Base-by-base conservation (phyloP, 92 coral and sea anemone genomes). In the Umimayanthus kanabou region DNA sequence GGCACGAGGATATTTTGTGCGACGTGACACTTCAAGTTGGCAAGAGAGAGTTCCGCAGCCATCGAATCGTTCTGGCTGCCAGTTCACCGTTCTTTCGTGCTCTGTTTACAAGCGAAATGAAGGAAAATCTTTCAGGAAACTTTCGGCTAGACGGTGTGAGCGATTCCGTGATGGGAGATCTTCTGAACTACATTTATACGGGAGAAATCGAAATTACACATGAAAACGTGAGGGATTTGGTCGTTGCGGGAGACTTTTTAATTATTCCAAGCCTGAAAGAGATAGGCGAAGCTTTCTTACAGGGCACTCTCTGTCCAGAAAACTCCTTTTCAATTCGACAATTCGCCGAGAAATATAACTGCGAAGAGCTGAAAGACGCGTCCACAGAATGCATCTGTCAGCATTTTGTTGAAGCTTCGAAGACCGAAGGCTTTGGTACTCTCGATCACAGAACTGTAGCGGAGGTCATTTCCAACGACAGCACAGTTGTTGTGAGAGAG, bases 1-100 rank as follows among this genome's bases (percentile, higher is more conserved):
- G 87, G 29, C 77, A 28, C 5, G 87, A 83, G 47, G 66, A 74
- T 26, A 79, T 74, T 29, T 85, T 95, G 58, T 95, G 98, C 78
- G 96, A 95, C 65, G 96, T 93, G 22, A 79, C 90, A 22, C 79
- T 95, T 65, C 79, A 92, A 88, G 93, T 88, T 33, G 86, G 88
- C 45, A 93, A 88, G 15, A 84, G 85, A 20, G 91, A 89, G 49
- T 93, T 93, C 65, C 73, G 66, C 9, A 96, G 93, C 0, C 98
- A 93, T 85, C 91, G 93, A 26, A 78, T 90, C 16, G 86, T 95
- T 78, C 85, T 95, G 47, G 92, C 93, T 61, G 93, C 98, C 39
- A 87, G 88, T n/a, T 92, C 95, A 55, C 91, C 90, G 6, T 95
- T 92, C 71, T 93, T 95, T 72, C 80, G 88, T 22, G 96, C 90